These are phyloP conservation scores for Archocentrus centrarchus DNA, from an alignment of 2,113 vertebrate species.

Conservation along the genomic window DNA sequence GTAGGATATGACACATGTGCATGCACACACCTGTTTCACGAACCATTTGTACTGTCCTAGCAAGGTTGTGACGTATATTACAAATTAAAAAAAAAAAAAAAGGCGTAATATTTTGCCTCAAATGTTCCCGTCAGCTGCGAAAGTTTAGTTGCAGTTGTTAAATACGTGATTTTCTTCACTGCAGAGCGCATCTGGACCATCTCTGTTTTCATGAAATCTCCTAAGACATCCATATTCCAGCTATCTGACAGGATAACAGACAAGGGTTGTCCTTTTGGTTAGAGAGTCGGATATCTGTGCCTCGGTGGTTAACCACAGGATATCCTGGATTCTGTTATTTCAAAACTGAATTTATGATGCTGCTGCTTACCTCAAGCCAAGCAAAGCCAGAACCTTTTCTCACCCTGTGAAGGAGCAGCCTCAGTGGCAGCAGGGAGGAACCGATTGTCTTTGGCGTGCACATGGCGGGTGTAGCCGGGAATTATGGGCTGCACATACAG, in stretches of 20 bases:
- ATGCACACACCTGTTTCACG: slow-evolving; percentile 4
- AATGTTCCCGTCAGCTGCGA: slow-evolving; percentile 1
- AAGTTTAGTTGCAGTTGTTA: not conserved
- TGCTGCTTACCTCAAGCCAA: slow-evolving; percentile 57
- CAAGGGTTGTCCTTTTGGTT: slow-evolving; percentile 58
- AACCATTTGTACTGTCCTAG: slow-evolving; percentile 9
- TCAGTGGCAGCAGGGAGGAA: slow-evolving; percentile 28
- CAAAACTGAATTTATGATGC: slow-evolving; percentile 66
- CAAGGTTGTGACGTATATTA: not conserved
- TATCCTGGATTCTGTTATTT: slow-evolving; percentile 74
- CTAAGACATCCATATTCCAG: slow-evolving; percentile 61
- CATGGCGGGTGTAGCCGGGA: slow-evolving; percentile 47
- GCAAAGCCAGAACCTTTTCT: slow-evolving; percentile 61
- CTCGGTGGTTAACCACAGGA: slow-evolving; percentile 68
- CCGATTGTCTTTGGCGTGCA: slow-evolving; percentile 62
- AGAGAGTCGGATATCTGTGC: slow-evolving; percentile 64
- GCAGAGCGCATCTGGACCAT: slow-evolving; percentile 50
- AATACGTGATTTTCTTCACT: slow-evolving; percentile 32
- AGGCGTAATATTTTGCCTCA: slow-evolving; percentile 3
- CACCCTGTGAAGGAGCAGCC: slow-evolving; percentile 38
- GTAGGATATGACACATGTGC: slow-evolving; percentile 39
- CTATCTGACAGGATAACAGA: slow-evolving; percentile 53
- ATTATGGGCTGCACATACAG: slow-evolving; percentile 35
- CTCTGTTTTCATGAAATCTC: slow-evolving; percentile 58
- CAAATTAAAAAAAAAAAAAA: not conserved